Evolutionary conservation across 2,888 invertebrate genomes (phyloP), one percentile per base, ranked within the genome.

Genomic region (Hoplodrina blanda): DNA sequence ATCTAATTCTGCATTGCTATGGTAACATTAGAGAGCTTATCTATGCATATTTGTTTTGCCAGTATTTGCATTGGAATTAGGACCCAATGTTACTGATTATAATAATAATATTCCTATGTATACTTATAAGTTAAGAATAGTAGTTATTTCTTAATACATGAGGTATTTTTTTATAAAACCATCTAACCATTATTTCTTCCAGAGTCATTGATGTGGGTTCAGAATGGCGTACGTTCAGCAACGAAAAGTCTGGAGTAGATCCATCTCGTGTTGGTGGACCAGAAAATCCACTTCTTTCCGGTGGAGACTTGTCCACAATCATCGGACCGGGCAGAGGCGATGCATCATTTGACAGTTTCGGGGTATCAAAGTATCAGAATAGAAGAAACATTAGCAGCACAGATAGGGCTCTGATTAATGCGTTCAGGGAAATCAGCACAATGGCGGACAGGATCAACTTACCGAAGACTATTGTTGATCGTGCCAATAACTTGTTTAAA

Each of bases 141-240:
- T 33, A 49, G 53, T 17, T 61, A 2, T 17, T 30, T 6, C n/a
- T n/a, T 44, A 20, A 11, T 19, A 46, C 17, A 20, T 37, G 10
- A 66, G 62, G 37, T 60, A 30, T 20, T 54, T 15, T 10, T 49
- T 41, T 11, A 41, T 2, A 13, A 3, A 13, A 41, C 11, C 41
- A 10, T 41, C 41, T 41, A 13, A 13, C 41, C 41, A n/a, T 30
- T 68, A 4, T 60, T 30, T 25, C 20, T 72, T 73, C n/a, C 92
- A 99, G 99, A 91, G 99, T 99, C 1, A 99, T 99, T 81, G 99
- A 99, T 95, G 99, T 99, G n/a, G 99, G 99, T 49, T 99, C 99
- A 5, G 99, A 99, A 94, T 99, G 99, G 99, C 97, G 99, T 91
- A 99, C 99, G 73, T 99, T 99, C 94, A 99, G 99, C 89, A 99